Conservation (phyloP, 2,888 invertebrate genomes). For the Erynnis tages region DNA sequence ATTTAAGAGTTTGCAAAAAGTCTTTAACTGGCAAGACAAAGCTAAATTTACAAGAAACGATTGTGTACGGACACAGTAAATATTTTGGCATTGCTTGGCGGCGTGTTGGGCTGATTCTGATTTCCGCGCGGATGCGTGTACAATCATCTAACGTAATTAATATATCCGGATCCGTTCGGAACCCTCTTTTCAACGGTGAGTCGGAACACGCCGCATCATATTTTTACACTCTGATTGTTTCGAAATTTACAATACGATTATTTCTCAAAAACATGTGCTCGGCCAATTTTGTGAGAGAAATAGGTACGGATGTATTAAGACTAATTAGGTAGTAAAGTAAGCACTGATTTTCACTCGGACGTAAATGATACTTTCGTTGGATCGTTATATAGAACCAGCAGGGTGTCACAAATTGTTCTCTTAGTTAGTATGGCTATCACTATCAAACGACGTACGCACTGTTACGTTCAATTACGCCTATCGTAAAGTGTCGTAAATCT, state of each 20-base stretch:
- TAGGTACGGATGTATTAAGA: constrained; percentile 3
- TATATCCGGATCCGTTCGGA: constrained; percentile 52
- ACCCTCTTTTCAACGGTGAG: constrained; percentile 35
- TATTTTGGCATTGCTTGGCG: constrained; percentile 4
- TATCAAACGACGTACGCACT: constrained; percentile 46
- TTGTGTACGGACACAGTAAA: background rate
- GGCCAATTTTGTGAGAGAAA: background rate
- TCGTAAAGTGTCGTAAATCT: constrained; percentile 52
- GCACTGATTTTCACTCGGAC: background rate
- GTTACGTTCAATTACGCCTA: constrained; percentile 50
- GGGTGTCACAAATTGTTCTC: constrained; percentile 28
- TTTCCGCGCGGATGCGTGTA: constrained; percentile 62
- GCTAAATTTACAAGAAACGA: background rate
- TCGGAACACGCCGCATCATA: constrained; percentile 16
- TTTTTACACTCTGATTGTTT: constrained; percentile 27
- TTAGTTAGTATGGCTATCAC: constrained; percentile 3
- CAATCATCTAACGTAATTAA: constrained; percentile 55
- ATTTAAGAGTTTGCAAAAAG: background rate
- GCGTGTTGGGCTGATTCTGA: constrained; percentile 50
- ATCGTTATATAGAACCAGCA: constrained; percentile 9
- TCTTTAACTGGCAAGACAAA: background rate
- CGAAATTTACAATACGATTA: constrained; percentile 15
- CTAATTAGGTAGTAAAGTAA: background rate
- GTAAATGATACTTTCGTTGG: background rate
- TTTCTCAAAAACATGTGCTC: background rate